These are phyloP conservation scores for Muntiacus reevesi DNA, from an alignment of 2,113 vertebrate species.

Conservation along the genomic window DNA sequence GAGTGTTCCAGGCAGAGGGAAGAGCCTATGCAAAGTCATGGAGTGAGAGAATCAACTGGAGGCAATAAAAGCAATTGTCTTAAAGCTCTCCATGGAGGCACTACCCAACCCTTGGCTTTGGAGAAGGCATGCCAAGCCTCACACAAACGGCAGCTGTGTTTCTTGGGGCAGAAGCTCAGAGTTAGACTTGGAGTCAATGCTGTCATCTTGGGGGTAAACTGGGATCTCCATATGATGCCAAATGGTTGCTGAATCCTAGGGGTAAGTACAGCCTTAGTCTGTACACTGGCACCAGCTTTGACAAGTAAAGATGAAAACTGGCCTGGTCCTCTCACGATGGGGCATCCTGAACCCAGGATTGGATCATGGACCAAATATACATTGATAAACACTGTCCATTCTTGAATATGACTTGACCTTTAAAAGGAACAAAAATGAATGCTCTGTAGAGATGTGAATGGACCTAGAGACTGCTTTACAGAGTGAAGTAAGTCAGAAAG, in stretches of 20 bases:
- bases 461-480: background rate
- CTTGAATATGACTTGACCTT: background rate
- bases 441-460: background rate
- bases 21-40: background rate
- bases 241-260: background rate
- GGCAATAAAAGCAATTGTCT: background rate
- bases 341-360: background rate
- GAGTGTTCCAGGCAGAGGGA: background rate
- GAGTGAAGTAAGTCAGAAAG: background rate
- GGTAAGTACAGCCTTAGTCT: background rate
- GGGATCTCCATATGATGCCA: background rate
- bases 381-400: background rate
- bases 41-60: background rate
- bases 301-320: background rate
- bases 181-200: background rate
- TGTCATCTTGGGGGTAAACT: background rate
- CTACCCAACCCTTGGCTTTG: background rate
- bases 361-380: background rate
- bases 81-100: background rate
- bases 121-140: background rate
- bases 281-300: background rate
- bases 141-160: background rate
- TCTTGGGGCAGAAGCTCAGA: background rate
- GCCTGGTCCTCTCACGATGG: background rate
- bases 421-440: background rate